A percentile compares a stretch with the other conserved stretches of the same genome.
Conservation (phyloP, 1,140 invertebrate genomes). For the Drosophila virilis region DNA sequence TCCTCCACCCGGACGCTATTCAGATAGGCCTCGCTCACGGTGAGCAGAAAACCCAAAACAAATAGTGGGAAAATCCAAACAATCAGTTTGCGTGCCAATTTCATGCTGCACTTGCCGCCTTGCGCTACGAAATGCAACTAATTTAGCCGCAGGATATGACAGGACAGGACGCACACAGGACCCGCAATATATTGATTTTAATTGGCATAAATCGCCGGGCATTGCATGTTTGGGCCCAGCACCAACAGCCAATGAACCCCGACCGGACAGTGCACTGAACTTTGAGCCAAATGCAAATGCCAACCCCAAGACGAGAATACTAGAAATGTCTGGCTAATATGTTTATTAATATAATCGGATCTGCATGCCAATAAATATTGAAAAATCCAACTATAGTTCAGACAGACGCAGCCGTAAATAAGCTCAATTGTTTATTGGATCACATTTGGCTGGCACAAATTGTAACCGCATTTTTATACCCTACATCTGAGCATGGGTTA, state of each 20-base stretch:
- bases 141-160: conserved; percentile 40
- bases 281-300: conserved; percentile 14
- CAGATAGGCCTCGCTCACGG: conserved; percentile 58
- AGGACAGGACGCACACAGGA: neutral
- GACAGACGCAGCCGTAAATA: neutral
- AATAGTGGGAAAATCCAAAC: conserved; percentile 54
- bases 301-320: too few relatives aligned
- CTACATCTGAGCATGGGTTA: too few relatives aligned
- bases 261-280: conserved; percentile 2
- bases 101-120: conserved; percentile 39
- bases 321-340: neutral
- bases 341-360: neutral
- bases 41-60: conserved; percentile 51
- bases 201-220: conserved; percentile 26
- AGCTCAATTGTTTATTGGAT: conserved; percentile 6
- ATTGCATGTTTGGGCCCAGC: conserved; percentile 31
- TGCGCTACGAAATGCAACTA: conserved; percentile 41
- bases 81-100: conserved; percentile 56
- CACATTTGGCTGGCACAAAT: neutral
- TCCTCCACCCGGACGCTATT: conserved; percentile 72
- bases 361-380: neutral
- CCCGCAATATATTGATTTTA: conserved; percentile 65
- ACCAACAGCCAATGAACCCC: neutral
- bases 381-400: conserved; percentile 2
- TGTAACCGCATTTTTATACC: neutral